Evolutionary conservation across 2,797 vertebrate genomes (phyloP), one percentile per base, ranked within the genome.

Genomic region (Masticophis lateralis): DNA sequence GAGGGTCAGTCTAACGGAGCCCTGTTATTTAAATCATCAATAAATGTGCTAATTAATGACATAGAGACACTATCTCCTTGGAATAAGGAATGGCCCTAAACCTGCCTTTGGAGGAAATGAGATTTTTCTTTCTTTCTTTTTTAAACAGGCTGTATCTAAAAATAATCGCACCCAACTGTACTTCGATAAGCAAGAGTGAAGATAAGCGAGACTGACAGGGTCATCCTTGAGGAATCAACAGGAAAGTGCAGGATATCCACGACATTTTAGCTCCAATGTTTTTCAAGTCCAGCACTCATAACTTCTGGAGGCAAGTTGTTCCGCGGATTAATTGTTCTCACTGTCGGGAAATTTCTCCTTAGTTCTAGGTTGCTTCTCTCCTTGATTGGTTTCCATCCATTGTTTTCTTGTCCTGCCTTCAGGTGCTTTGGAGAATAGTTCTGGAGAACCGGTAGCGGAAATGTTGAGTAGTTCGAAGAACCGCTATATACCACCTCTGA

Each of bases 21-120:
- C 13, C 69, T 93, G 60, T 28, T 93, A 92, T 74, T 79, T 93
- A 93, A 87, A 60, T 22, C 92, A 94, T 92, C 95, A 95, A 96
- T 94, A 90, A 61, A 88, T 92, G 93, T 28, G 37, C 88, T 91
- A 55, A 27, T 92, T 51, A 10, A 89, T 93, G 63, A 13, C 6
- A 88, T 13, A 57, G 37, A 28, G n/a, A 53, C 0, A 5, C 9
- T 25, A 1, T 25, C 74, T 22, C 9, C 74, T 47, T 83, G 20
- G 20, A 83, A 5, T 83, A 83, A 83, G 74, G 37, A 43, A 47
- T 47, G 69, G 69, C 5, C 43, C 12, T 47, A 88, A 91, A 90
- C 2, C 18, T 55, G 59, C 37, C 28, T 60, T n/a, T 16, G 69
- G 60, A 88, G 74, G 5, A 16, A 61, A 25, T 14, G 63, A 2